Percentiles rank a stretch among this genome's conserved stretches.
These are phyloP conservation scores for Prosopocoilus inquinatus DNA, from an alignment of 2,888 invertebrate genomes.

Conservation along the genomic window DNA sequence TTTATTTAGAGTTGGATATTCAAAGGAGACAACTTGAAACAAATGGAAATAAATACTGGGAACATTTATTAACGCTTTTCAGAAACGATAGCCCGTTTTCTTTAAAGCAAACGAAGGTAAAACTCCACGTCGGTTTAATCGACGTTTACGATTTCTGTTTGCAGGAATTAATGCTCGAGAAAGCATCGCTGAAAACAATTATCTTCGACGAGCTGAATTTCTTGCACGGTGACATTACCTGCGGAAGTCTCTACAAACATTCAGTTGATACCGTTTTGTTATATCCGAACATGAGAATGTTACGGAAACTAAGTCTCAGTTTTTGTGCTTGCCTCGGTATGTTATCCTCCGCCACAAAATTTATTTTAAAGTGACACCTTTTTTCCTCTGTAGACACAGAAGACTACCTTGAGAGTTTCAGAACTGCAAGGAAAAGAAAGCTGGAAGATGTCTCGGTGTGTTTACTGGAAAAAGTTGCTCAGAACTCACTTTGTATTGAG, in stretches of 20 bases:
- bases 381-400: neutral
- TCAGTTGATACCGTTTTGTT: slow-evolving; percentile 6
- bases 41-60: slow-evolving; percentile 5
- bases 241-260: slow-evolving; percentile 1
- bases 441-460: neutral
- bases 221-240: slow-evolving; percentile 5
- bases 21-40: neutral
- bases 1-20: too few relatives aligned
- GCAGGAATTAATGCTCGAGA: slow-evolving; percentile 8
- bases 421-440: slow-evolving; percentile 1
- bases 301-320: slow-evolving; percentile 9
- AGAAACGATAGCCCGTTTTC: slow-evolving; percentile 8
- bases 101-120: slow-evolving; percentile 11
- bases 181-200: slow-evolving; percentile 2
- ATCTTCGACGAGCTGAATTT: slow-evolving; percentile 15
- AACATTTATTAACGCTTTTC: slow-evolving; percentile 6
- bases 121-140: neutral
- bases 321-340: slow-evolving; percentile 10
- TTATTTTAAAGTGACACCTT: too few relatives aligned
- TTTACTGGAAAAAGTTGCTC: slow-evolving; percentile 1
- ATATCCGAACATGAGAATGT: slow-evolving; percentile 3
- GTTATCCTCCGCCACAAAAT: neutral
- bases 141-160: neutral
- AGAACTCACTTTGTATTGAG: slow-evolving; percentile 10
- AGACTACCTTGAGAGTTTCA: slow-evolving; percentile 2